Conservation (phyloP, 2,113 vertebrate species). For the Corythoichthys haematopterus region DNA sequence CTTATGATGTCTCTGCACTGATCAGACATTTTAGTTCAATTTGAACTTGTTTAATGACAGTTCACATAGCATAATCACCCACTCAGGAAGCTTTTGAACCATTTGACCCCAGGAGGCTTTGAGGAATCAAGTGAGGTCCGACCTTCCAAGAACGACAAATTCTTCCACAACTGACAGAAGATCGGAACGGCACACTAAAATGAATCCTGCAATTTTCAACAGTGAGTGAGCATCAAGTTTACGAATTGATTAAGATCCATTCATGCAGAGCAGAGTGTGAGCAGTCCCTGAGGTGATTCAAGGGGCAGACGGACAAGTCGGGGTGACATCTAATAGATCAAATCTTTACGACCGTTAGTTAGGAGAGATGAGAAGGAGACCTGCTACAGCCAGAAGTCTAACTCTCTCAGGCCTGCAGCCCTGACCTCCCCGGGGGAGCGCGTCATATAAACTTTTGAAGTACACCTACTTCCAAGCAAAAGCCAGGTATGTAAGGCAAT, state of each 20-base stretch:
- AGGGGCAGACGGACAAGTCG: conserved; percentile 38
- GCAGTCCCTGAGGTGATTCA: conserved; percentile 34
- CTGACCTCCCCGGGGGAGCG: conserved; percentile 47
- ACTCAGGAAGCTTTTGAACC: background rate
- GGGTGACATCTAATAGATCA: conserved; percentile 57
- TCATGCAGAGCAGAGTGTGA: conserved; percentile 9
- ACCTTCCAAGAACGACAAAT: background rate
- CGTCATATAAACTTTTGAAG: conserved; percentile 67
- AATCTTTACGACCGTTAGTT: conserved; percentile 56
- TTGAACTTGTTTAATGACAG: background rate
- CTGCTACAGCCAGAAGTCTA: conserved; percentile 46
- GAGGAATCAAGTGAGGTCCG: background rate
- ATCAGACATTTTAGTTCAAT: too few species aligned
- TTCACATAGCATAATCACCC: background rate
- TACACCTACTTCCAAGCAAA: conserved; percentile 47
- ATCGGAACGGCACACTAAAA: background rate
- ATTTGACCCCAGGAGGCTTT: background rate
- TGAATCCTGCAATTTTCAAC: background rate
- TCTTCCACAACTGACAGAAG: background rate
- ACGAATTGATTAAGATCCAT: background rate
- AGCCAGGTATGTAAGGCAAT: conserved; percentile 59
- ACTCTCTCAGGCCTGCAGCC: conserved; percentile 36
- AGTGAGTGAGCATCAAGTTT: background rate
- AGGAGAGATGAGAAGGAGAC: conserved; percentile 51
- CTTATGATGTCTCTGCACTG: too few species aligned